These are phyloP conservation scores for Ranitomeya imitator DNA, from an alignment of 2,113 vertebrate species.

Conservation along the genomic window DNA sequence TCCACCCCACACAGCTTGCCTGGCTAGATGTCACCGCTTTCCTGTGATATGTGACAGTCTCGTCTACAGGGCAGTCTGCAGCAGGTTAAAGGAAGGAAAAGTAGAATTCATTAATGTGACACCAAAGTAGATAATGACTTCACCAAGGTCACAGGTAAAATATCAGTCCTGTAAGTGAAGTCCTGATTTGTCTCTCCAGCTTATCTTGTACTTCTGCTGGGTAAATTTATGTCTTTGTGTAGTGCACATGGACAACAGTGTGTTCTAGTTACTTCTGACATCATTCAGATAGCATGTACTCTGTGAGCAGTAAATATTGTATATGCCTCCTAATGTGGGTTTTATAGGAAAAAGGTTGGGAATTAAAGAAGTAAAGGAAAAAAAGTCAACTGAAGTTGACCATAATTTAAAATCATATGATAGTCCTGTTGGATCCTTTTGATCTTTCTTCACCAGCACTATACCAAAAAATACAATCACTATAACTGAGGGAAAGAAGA, in stretches of 20 bases:
- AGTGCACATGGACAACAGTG: constrained; percentile 13
- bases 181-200: constrained; percentile 17
- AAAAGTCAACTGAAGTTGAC: background rate
- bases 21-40: constrained; percentile 27
- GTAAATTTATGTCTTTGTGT: constrained; percentile 35
- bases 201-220: constrained; percentile 36
- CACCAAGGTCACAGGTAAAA: constrained; percentile 42
- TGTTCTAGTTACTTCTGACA: constrained; percentile 27
- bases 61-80: background rate
- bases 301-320: constrained; percentile 10
- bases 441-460: too few species aligned
- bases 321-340: background rate
- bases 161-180: constrained; percentile 15
- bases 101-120: constrained; percentile 40
- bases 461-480: too few species aligned
- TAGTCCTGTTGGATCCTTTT: background rate
- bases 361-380: background rate
- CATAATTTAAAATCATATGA: background rate
- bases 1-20: background rate
- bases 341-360: background rate
- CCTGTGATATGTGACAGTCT: constrained; percentile 33
- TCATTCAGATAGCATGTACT: constrained; percentile 3
- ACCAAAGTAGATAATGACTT: constrained; percentile 47
- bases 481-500: too few species aligned
- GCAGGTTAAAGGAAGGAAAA: background rate